Evolutionary conservation across 2,888 invertebrate genomes (phyloP).

Genomic region (Patella ulyssiponensis): DNA sequence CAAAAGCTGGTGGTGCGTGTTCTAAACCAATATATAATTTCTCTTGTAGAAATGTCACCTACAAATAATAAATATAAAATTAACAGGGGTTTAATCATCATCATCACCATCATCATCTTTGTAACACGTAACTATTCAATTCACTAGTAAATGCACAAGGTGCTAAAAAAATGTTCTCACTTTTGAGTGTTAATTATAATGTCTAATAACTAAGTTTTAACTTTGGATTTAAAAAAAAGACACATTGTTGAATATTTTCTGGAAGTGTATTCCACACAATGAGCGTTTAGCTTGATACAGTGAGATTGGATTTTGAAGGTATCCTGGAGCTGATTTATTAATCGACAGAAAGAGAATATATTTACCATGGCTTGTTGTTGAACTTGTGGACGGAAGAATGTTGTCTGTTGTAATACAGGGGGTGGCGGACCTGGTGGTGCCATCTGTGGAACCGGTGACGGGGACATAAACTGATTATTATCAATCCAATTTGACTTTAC

Average conservation of each 20-base stretch:
- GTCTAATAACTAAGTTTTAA: no score
- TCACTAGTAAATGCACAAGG: no score
- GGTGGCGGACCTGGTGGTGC: conserved; percentile 18
- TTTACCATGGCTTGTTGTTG: conserved; percentile 61
- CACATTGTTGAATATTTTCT: no score
- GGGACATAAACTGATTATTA: conserved; percentile 35
- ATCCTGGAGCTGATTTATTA: background rate
- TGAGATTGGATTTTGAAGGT: background rate
- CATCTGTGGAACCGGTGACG: conserved; percentile 22
- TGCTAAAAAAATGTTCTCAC: no score
- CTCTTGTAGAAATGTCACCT: conserved; percentile 75
- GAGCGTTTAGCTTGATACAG: background rate
- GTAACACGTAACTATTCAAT: no score
- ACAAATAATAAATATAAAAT: conserved; percentile 23
- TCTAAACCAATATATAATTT: conserved; percentile 85
- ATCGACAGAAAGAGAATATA: no score
- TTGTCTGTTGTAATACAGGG: conserved; percentile 38
- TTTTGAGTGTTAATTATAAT: no score
- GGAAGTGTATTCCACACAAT: no score
- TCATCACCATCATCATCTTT: no score
- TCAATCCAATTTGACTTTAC: conserved; percentile 40
- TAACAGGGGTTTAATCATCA: no score
- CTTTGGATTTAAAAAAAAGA: no score
- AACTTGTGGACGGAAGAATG: conserved; percentile 74
- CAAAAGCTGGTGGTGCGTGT: conserved; percentile 83